phyloP scores from a whole-genome alignment of 2,888 invertebrate genomes.

The Allophyes oxyacanthae region DNA sequence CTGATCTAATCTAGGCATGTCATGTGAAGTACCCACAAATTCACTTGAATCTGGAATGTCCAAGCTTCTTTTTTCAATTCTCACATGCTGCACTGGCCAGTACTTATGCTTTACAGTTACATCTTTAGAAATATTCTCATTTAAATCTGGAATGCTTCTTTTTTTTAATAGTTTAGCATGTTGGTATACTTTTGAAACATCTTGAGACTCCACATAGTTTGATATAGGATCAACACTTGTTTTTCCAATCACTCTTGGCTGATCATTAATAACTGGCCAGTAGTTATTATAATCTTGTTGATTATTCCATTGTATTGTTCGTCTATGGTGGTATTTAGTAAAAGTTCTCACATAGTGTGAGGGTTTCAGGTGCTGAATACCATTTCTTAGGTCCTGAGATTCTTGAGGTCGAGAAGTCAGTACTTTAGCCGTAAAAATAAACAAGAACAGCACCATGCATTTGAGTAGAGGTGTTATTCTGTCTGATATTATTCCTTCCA shows the following conservation, averaged over 20 bases:
- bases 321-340: slow-evolving; percentile 84
- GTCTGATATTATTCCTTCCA: slow-evolving; percentile 80
- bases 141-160: slow-evolving; percentile 42
- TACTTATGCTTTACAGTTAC: slow-evolving; percentile 36
- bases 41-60: slow-evolving; percentile 71
- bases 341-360: slow-evolving; percentile 84
- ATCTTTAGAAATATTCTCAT: slow-evolving; percentile 25
- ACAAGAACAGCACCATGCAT: slow-evolving; percentile 82
- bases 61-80: slow-evolving; percentile 72
- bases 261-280: slow-evolving; percentile 68
- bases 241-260: slow-evolving; percentile 70
- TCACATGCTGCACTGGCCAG: slow-evolving; percentile 46
- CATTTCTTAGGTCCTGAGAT: slow-evolving; percentile 73
- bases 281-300: slow-evolving; percentile 69
- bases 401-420: slow-evolving; percentile 83
- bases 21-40: slow-evolving; percentile 60
- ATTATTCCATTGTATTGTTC: slow-evolving; percentile 77
- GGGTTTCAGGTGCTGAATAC: slow-evolving; percentile 78
- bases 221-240: slow-evolving; percentile 63
- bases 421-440: slow-evolving; percentile 86
- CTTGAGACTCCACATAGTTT: slow-evolving; percentile 42
- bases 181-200: slow-evolving; percentile 41
- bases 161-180: slow-evolving; percentile 48
- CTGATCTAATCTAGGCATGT: slow-evolving; percentile 61
- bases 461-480: slow-evolving; percentile 83